These are phyloP conservation scores for Syngnathus acus DNA, from an alignment of 2,797 vertebrate species.

Conservation along the genomic window DNA sequence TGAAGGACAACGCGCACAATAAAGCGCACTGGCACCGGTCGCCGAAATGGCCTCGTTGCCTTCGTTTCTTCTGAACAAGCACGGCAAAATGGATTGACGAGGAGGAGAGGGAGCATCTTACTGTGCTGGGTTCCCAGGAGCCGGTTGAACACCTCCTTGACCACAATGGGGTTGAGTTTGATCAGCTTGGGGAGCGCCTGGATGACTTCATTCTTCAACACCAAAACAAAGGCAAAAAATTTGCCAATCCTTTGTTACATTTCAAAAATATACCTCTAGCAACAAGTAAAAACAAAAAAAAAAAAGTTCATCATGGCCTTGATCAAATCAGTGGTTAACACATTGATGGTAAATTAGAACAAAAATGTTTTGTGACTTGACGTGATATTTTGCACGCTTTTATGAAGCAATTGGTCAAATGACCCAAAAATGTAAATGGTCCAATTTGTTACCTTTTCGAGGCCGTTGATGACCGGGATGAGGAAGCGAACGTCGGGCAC, in stretches of 20 bases:
- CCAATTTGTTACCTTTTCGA: slow-evolving; percentile 79
- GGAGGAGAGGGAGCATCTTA: slow-evolving; percentile 51
- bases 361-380: no score
- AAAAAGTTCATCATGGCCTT: no score
- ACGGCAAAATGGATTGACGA: neutral
- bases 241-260: neutral
- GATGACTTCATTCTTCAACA: slow-evolving; percentile 82
- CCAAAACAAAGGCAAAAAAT: neutral
- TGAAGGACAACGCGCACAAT: slow-evolving; percentile 31
- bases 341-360: no score
- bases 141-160: slow-evolving; percentile 95
- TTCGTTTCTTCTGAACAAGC: no score
- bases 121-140: slow-evolving; percentile 90
- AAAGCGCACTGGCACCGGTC: neutral
- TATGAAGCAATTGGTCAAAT: no score
- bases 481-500: slow-evolving; percentile 91
- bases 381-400: no score
- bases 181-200: slow-evolving; percentile 93
- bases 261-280: no score
- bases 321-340: no score
- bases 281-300: no score
- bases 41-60: no score
- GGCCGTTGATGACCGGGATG: slow-evolving; percentile 89
- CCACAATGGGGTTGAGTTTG: slow-evolving; percentile 93
- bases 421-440: no score